Percentiles rank a stretch among this genome's conserved stretches.
phyloP scores from a whole-genome alignment of 2,888 invertebrate species.

The Aphelenchoides bicaudatus region DNA sequence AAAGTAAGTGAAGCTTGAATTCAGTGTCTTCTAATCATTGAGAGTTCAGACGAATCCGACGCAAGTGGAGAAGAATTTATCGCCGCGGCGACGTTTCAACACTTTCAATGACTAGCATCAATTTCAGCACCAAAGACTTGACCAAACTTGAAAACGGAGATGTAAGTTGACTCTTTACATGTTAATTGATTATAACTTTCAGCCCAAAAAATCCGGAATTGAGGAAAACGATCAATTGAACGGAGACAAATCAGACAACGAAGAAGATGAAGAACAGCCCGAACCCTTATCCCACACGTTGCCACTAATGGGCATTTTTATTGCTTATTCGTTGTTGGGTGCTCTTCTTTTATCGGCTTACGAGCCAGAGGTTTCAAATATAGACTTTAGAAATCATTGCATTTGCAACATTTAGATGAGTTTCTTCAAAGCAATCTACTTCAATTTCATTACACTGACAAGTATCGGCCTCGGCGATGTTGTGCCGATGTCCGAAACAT shows the following conservation, averaged over 20 bases:
- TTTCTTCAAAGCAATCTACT: conserved; percentile 45
- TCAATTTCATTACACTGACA: conserved; percentile 57
- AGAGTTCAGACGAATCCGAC: not conserved
- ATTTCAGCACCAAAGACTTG: too few relatives aligned
- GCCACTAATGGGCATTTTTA: conserved; percentile 34
- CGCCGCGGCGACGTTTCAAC: not conserved
- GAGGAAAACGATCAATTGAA: conserved; percentile 3
- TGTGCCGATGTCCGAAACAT: conserved; percentile 46
- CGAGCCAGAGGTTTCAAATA: conserved; percentile 57
- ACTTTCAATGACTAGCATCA: not conserved
- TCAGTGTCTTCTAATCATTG: not conserved
- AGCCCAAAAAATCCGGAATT: too few relatives aligned
- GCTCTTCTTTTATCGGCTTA: conserved; percentile 40
- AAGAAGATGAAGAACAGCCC: conserved; percentile 35
- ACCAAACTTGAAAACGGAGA: conserved; percentile 3
- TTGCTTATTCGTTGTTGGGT: conserved; percentile 42
- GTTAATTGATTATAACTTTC: not conserved
- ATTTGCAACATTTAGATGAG: not conserved
- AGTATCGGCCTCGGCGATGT: conserved; percentile 56
- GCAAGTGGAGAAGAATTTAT: not conserved
- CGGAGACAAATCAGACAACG: conserved; percentile 15
- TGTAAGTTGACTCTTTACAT: not conserved
- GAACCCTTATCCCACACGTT: conserved; percentile 25
- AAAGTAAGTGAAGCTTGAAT: conserved; percentile 15
- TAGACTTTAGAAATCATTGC: conserved; percentile 25